A percentile compares a stretch with the other conserved stretches of the same genome.
Evolutionary conservation across 1,140 invertebrate species (phyloP).

Genomic region (Hycleus cichorii): DNA sequence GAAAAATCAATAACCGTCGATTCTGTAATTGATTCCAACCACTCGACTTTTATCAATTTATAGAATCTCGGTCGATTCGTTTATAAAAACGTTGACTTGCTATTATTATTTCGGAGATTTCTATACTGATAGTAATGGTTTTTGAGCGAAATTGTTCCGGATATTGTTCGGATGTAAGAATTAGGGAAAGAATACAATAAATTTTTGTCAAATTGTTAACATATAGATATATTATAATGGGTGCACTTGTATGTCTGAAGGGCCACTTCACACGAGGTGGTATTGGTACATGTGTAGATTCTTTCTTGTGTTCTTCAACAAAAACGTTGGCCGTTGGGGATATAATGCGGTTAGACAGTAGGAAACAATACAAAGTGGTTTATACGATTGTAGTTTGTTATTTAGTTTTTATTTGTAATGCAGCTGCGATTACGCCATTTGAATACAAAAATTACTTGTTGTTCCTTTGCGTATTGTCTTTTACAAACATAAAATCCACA

Average conservation of each 20-base stretch:
- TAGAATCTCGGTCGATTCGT: constrained; percentile 13
- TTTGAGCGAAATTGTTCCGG: constrained; percentile 19
- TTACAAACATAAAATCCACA: no score
- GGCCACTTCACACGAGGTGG: constrained; percentile 16
- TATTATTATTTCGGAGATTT: constrained; percentile 2
- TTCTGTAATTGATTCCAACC: constrained; percentile 1
- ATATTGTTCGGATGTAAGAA: no score
- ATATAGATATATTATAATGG: constrained; percentile 24
- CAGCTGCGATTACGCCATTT: constrained; percentile 18
- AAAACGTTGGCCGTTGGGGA: constrained; percentile 12
- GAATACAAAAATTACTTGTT: constrained; percentile 14
- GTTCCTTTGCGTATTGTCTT: background rate
- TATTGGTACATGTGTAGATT: background rate
- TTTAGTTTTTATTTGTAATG: constrained; percentile 13
- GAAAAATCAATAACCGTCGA: background rate
- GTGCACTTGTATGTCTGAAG: constrained; percentile 15
- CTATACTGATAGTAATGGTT: constrained; percentile 6
- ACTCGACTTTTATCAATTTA: constrained; percentile 15
- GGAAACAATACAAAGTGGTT: constrained; percentile 25
- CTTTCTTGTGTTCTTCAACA: constrained; percentile 20
- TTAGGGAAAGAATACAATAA: constrained; percentile 20
- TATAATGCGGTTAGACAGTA: constrained; percentile 25
- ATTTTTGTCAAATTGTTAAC: constrained; percentile 26
- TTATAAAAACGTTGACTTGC: constrained; percentile 21
- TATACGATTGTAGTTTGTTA: constrained; percentile 18